Evolutionary conservation across 2,797 vertebrate genomes (phyloP).

Genomic region (Tauraco hartlaubi): DNA sequence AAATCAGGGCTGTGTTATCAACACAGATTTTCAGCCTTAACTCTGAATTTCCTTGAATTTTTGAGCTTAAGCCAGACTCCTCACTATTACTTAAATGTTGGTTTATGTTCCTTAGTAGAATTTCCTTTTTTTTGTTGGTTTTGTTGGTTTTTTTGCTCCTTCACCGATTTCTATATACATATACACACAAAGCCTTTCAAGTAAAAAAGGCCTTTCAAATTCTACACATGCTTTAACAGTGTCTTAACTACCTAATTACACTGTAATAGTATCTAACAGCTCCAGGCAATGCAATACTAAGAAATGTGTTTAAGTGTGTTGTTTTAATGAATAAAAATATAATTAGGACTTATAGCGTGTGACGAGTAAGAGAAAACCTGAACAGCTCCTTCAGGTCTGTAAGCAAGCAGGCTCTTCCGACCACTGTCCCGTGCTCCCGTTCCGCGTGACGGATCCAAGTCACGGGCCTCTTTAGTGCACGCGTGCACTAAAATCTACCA

Average conservation of each 20-base stretch:
- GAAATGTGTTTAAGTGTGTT: not conserved
- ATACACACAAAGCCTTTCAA: not conserved
- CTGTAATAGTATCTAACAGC: not conserved
- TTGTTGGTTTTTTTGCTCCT: not conserved
- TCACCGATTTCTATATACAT: not conserved
- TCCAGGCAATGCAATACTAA: not conserved
- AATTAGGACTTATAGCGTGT: not conserved
- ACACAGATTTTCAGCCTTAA: not conserved
- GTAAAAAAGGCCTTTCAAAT: not conserved
- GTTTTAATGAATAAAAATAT: conserved; percentile 1
- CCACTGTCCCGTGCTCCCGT: fast-evolving
- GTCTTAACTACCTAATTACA: conserved; percentile 13
- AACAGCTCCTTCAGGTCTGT: not conserved
- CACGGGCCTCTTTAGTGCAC: not conserved
- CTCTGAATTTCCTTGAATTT: not conserved
- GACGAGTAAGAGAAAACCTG: not conserved
- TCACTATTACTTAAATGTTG: not conserved
- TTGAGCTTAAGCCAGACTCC: not conserved
- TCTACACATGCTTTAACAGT: not conserved
- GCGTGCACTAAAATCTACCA: not conserved
- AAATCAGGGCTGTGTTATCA: not conserved
- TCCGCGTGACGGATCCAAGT: not conserved
- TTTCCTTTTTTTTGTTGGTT: not conserved
- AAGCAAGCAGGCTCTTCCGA: not conserved
- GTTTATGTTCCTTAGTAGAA: not conserved